Conservation (phyloP, 2,797 vertebrate species). For the Astyanax mexicanus region DNA sequence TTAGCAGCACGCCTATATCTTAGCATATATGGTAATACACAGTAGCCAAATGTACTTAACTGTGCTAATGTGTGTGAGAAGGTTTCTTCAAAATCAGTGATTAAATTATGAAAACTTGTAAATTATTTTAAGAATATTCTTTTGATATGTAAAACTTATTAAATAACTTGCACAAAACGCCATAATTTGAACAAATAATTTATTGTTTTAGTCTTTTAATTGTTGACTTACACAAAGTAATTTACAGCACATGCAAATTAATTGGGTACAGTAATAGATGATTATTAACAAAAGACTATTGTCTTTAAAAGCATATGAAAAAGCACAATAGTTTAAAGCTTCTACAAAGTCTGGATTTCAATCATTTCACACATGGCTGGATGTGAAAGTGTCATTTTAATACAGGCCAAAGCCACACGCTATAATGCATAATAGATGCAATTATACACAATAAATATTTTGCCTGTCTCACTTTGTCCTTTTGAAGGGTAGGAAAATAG, state of each 20-base stretch:
- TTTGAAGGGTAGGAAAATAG: neutral
- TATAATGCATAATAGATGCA: neutral
- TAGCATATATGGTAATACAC: neutral
- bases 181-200: neutral
- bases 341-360: conserved; percentile 1
- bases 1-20: neutral
- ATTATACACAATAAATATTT: neutral
- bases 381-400: conserved; percentile 28
- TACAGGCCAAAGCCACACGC: neutral
- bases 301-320: conserved; percentile 8
- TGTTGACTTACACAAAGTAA: neutral
- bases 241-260: neutral
- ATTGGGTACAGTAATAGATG: neutral
- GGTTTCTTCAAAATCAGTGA: too few relatives aligned
- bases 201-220: neutral
- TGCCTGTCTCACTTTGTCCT: neutral
- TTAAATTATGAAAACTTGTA: too few relatives aligned
- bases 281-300: conserved; percentile 34
- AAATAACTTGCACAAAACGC: neutral
- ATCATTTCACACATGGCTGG: conserved; percentile 32
- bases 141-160: neutral
- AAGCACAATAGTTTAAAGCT: neutral
- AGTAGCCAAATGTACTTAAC: neutral
- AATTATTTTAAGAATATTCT: too few relatives aligned
- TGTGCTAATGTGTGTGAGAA: too few relatives aligned